Conservation (phyloP, 2,888 invertebrate species). For the Acronicta alni region DNA sequence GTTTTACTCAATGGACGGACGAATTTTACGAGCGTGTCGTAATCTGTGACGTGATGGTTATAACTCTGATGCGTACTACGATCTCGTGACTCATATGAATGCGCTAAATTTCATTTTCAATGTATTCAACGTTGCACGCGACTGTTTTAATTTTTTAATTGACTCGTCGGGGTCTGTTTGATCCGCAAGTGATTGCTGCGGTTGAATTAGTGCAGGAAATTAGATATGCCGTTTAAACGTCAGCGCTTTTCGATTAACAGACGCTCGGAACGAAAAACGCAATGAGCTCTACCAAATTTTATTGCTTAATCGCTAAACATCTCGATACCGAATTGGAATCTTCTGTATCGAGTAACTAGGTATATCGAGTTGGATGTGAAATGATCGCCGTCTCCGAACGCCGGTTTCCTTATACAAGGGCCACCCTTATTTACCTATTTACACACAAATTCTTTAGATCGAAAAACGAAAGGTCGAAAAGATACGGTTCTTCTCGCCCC, state of each 20-base stretch:
- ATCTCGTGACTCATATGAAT: conserved; percentile 76
- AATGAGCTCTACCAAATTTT: conserved; percentile 45
- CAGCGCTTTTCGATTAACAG: conserved; percentile 49
- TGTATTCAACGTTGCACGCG: conserved; percentile 53
- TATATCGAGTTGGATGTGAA: conserved; percentile 21
- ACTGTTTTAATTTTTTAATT: conserved; percentile 47
- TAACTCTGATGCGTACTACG: conserved; percentile 75
- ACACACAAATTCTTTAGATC: conserved; percentile 58
- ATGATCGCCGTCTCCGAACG: conserved; percentile 18
- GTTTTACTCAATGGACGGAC: conserved; percentile 85
- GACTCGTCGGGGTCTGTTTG: conserved; percentile 33
- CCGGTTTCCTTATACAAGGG: conserved; percentile 36
- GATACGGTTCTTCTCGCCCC: conserved; percentile 62
- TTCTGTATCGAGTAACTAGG: conserved; percentile 19
- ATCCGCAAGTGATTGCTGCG: conserved; percentile 31
- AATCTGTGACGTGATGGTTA: conserved; percentile 81
- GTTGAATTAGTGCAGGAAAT: conserved; percentile 44
- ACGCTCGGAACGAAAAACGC: conserved; percentile 35
- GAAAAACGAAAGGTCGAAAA: conserved; percentile 64
- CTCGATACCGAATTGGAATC: conserved; percentile 29
- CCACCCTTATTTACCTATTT: conserved; percentile 58
- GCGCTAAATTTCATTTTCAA: conserved; percentile 79
- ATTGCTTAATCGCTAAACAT: conserved; percentile 49
- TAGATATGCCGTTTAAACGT: conserved; percentile 54
- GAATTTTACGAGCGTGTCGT: conserved; percentile 85